Evolutionary conservation across 1,140 invertebrate genomes (phyloP).

Genomic region (Octopus sinensis): DNA sequence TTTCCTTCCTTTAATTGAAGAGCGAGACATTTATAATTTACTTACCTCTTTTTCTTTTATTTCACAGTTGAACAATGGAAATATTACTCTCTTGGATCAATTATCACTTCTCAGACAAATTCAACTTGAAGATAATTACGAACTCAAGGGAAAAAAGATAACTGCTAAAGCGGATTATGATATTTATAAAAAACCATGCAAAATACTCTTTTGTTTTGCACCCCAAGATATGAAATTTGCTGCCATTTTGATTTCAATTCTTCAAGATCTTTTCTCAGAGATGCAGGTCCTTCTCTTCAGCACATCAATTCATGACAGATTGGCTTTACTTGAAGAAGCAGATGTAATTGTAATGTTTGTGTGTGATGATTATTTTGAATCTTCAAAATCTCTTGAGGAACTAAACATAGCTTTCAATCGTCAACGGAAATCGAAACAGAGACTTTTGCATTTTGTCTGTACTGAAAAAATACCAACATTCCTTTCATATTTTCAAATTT

Average conservation of each 20-base stretch:
- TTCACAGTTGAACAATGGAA: too few species aligned
- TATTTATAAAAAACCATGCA: neutral
- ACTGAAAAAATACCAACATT: constrained; percentile 11
- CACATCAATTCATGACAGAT: constrained; percentile 17
- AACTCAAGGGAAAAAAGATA: too few species aligned
- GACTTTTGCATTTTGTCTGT: constrained; percentile 25
- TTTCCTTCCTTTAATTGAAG: too few species aligned
- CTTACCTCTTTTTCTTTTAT: too few species aligned
- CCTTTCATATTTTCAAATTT: constrained; percentile 27
- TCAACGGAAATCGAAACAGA: constrained; percentile 24
- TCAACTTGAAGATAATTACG: too few species aligned
- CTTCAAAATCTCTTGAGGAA: constrained; percentile 29
- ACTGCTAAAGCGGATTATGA: too few species aligned
- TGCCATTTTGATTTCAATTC: constrained; percentile 18
- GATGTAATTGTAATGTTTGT: constrained; percentile 34
- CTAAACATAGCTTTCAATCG: constrained; percentile 33
- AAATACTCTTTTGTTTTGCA: constrained; percentile 32
- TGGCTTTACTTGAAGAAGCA: constrained; percentile 30
- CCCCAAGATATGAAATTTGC: constrained; percentile 28
- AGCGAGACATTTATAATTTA: too few species aligned
- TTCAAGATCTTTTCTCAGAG: constrained; percentile 16
- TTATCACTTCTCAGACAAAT: too few species aligned
- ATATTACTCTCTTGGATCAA: too few species aligned
- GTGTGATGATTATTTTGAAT: constrained; percentile 30
- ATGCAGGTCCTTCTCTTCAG: constrained; percentile 21